Evolutionary conservation across 2,888 invertebrate species (phyloP).

Genomic region (Athetis lepigone): DNA sequence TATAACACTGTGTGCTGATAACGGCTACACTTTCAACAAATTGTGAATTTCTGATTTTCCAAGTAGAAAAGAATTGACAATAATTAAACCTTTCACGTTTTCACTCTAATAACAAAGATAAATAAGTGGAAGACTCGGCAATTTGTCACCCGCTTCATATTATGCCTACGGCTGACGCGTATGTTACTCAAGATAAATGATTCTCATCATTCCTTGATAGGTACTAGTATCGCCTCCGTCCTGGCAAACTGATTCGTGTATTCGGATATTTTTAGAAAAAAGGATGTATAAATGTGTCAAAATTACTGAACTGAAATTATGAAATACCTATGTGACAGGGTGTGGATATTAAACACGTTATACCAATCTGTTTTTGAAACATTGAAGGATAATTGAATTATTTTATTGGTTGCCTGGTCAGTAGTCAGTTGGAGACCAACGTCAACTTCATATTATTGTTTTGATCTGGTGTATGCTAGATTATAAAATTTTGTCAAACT

Average conservation of each 20-base stretch:
- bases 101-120: conserved; percentile 50
- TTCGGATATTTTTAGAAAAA: neutral
- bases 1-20: too few relatives aligned
- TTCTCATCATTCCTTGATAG: conserved; percentile 47
- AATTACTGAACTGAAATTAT: conserved; percentile 6
- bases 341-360: neutral
- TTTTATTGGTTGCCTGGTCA: too few relatives aligned
- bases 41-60: too few relatives aligned
- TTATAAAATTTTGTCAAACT: too few relatives aligned
- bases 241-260: conserved; percentile 15
- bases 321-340: neutral
- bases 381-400: neutral
- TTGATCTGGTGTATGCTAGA: too few relatives aligned
- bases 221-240: conserved; percentile 19
- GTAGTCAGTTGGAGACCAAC: too few relatives aligned
- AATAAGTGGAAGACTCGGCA: conserved; percentile 48
- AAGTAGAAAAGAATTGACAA: neutral
- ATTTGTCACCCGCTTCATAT: conserved; percentile 42
- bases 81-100: conserved; percentile 28
- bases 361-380: neutral
- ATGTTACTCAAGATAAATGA: conserved; percentile 56
- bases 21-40: too few relatives aligned
- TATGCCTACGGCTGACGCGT: conserved; percentile 17
- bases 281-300: neutral
- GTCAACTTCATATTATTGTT: too few relatives aligned